Evolutionary conservation across 2,113 vertebrate species (phyloP).

Genomic region (Apeltes quadracus): DNA sequence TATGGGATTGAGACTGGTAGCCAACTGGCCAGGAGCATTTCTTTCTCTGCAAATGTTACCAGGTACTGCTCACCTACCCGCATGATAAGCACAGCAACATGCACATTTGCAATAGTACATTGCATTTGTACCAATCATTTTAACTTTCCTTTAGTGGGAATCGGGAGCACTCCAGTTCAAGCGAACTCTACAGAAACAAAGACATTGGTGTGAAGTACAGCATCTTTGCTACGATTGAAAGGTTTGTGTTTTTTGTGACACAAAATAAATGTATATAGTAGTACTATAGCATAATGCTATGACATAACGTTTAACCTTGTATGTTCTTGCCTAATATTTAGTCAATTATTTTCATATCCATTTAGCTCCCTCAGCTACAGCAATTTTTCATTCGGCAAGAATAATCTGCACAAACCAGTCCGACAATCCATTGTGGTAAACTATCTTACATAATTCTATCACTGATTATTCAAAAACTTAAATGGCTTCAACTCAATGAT

Average conservation of each 20-base stretch:
- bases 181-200: constrained; percentile 41
- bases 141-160: constrained; percentile 71
- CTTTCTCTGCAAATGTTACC: constrained; percentile 63
- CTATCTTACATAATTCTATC: neutral
- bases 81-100: neutral
- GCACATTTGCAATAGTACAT: neutral
- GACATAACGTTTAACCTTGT: neutral
- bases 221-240: constrained; percentile 73
- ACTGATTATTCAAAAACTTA: neutral
- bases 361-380: constrained; percentile 80
- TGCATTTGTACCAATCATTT: neutral
- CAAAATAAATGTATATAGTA: neutral
- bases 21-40: constrained; percentile 50
- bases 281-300: neutral
- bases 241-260: constrained; percentile 58
- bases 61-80: constrained; percentile 64
- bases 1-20: constrained; percentile 69
- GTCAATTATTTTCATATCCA: neutral
- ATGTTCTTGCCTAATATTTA: neutral
- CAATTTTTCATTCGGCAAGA: constrained; percentile 79
- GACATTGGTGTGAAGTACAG: constrained; percentile 75
- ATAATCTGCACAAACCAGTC: constrained; percentile 62
- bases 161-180: constrained; percentile 14
- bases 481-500: no score
- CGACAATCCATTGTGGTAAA: constrained; percentile 77